phyloP scores from a whole-genome alignment of 92 coral and sea anemone species.

The Heteractis magnifica region DNA sequence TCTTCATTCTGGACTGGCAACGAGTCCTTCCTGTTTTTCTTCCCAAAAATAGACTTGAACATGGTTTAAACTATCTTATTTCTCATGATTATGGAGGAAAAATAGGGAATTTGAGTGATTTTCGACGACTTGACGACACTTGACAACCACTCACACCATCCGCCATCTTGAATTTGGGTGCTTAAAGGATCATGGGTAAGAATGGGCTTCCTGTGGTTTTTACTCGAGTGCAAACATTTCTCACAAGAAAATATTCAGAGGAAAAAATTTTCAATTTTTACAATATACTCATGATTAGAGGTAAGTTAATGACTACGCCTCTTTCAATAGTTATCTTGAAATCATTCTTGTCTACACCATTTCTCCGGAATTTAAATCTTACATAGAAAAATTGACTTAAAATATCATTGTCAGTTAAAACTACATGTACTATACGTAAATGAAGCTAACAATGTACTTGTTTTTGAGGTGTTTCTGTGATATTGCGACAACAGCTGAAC shows the following conservation, averaged over 20 bases:
- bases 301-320: background rate
- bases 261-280: background rate
- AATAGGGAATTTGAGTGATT: background rate
- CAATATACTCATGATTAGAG: background rate
- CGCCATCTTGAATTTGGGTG: background rate
- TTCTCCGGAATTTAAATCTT: background rate
- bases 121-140: background rate
- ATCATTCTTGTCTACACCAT: too few species aligned
- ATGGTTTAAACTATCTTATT: background rate
- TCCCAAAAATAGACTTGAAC: conserved; percentile 48
- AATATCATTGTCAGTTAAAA: too few species aligned
- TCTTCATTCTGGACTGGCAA: background rate
- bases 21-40: conserved; percentile 26
- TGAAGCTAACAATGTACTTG: background rate
- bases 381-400: background rate
- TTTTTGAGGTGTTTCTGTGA: background rate
- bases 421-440: too few species aligned
- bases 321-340: background rate
- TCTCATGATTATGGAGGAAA: background rate
- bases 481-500: background rate
- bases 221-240: background rate
- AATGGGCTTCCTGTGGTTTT: background rate
- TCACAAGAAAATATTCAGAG: background rate
- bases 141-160: background rate
- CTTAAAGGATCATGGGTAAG: background rate